Evolutionary conservation across 2,888 invertebrate species (phyloP), one percentile per base, ranked within the genome.

Genomic region (Lasioglossum vierecki): DNA sequence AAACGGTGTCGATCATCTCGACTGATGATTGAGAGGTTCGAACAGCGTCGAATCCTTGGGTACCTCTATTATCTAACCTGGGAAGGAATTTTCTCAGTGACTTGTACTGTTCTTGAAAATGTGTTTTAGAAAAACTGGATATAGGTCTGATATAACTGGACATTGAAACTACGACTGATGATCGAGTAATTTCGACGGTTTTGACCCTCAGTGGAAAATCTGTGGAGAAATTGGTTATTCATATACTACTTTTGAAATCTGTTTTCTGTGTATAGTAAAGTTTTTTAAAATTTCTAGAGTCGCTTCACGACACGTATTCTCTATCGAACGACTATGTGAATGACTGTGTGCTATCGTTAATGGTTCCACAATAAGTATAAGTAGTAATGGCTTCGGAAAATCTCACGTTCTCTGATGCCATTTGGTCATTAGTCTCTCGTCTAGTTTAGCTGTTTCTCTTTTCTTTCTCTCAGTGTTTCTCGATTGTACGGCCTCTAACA

Each of bases 361-460:
- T 18, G 78, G 35, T 44, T 80, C 57, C 82, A 78, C 83, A 86
- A 80, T 77, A 77, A 85, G 80, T 80, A 80, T 71, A 49, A 49
- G 63, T 49, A 80, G 76, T 82, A 84, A 90, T 72, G 78, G 82
- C 76, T 82, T 84, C 82, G 84, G 75, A 76, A 91, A 92, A 91
- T 92, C 94, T 95, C 93, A 95, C 94, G 93, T 93, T 93, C 85
- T 91, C 88, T 82, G 91, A 88, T 91, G 88, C 89, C 90, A 87
- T 90, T 88, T 91, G 90, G 82, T 89, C 89, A 87, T 90, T 89
- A 84, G 86, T 88, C 88, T 88, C 88, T 88, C 88, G 87, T 84
- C 86, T 87, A 85, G 85, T 66, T 66, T 66, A 30, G 63, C 81
- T 84, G 83, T 68, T 68, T 77, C 53, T 63, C 18, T 35, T 49